A percentile compares a stretch with the other conserved stretches of the same genome.
These are phyloP conservation scores for Panopea generosa DNA, from an alignment of 2,888 invertebrate species.

Conservation along the genomic window DNA sequence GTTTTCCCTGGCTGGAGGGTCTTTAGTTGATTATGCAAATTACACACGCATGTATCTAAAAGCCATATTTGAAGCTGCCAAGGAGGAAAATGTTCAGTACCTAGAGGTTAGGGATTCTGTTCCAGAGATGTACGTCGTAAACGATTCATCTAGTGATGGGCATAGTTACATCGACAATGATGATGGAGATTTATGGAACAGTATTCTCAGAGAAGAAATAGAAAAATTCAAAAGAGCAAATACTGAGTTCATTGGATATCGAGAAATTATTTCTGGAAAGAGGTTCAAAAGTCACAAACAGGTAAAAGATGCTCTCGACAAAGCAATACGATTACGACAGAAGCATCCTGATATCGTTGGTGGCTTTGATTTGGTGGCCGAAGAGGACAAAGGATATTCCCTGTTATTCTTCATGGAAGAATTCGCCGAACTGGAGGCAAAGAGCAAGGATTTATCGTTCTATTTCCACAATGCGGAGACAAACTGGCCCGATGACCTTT, in stretches of 20 bases:
- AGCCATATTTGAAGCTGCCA: constrained; percentile 46
- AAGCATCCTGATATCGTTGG: constrained; percentile 46
- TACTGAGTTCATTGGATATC: constrained; percentile 57
- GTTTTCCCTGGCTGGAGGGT: constrained; percentile 37
- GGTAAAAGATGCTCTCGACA: constrained; percentile 13
- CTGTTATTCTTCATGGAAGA: constrained; percentile 50
- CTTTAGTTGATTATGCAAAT: constrained; percentile 38
- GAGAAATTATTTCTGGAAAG: constrained; percentile 40
- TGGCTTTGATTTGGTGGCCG: constrained; percentile 52
- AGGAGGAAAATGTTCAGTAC: constrained; percentile 57
- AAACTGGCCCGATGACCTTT: constrained; percentile 57
- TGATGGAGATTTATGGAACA: constrained; percentile 1
- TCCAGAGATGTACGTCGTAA: constrained; percentile 30
- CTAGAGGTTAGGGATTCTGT: constrained; percentile 43
- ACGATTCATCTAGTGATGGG: constrained; percentile 36
- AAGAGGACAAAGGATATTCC: constrained; percentile 58
- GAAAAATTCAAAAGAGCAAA: constrained; percentile 32
- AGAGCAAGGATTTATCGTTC: constrained; percentile 27
- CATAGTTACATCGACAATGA: constrained; percentile 41
- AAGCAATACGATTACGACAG: constrained; percentile 27
- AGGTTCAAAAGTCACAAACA: not conserved
- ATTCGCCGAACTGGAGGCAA: constrained; percentile 23
- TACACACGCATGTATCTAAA: constrained; percentile 30
- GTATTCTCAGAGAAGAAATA: no score
- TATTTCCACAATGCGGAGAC: constrained; percentile 58